phyloP scores from a whole-genome alignment of 2,888 invertebrate genomes.

The Epinotia brunnichana region DNA sequence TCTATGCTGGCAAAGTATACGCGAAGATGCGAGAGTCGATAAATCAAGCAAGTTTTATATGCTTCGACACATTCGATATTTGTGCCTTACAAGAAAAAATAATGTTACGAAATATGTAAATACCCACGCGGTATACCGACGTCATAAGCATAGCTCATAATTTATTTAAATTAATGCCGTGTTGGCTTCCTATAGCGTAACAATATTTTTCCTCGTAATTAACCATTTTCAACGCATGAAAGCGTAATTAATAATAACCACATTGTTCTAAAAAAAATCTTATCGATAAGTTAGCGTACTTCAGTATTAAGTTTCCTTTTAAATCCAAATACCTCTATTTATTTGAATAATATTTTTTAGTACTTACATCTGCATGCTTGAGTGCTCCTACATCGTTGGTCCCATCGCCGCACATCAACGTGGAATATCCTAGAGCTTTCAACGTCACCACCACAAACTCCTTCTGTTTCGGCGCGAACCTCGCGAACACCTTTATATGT shows the following conservation, averaged over 20 bases:
- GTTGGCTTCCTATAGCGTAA: neutral
- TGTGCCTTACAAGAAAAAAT: too few species aligned
- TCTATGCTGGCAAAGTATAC: too few species aligned
- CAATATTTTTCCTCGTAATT: neutral
- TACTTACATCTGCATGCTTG: slow-evolving; percentile 97
- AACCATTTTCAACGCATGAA: neutral
- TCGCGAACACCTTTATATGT: slow-evolving; percentile 95
- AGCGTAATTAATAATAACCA: neutral
- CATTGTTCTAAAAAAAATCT: neutral
- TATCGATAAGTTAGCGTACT: too few species aligned
- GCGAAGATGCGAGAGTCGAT: too few species aligned
- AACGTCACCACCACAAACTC: slow-evolving; percentile 96
- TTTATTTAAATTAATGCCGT: neutral
- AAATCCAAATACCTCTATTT: too few species aligned
- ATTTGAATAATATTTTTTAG: neutral
- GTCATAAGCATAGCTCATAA: neutral
- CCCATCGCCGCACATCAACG: slow-evolving; percentile 99
- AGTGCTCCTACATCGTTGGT: slow-evolving; percentile 99
- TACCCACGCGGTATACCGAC: too few species aligned
- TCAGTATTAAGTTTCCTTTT: too few species aligned
- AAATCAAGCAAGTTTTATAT: too few species aligned
- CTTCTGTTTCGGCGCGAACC: slow-evolving; percentile 99
- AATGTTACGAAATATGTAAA: too few species aligned
- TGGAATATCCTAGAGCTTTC: slow-evolving; percentile 93
- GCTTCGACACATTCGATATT: too few species aligned